Evolutionary conservation across 1,140 invertebrate genomes (phyloP).

Genomic region (Triops cancriformis): DNA sequence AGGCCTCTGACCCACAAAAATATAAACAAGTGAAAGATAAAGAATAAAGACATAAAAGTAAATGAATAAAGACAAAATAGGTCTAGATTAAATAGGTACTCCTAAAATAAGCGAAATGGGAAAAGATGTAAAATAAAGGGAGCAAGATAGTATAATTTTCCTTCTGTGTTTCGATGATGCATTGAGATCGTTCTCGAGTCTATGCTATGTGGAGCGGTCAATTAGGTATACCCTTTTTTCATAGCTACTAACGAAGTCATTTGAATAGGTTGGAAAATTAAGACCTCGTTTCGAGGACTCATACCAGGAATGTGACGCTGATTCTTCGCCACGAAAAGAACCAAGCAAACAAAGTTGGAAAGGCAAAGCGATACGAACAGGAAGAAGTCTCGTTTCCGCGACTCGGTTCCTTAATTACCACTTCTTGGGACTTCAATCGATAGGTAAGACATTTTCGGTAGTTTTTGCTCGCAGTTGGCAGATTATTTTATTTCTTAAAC

Average conservation of each 20-base stretch:
- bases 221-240: conserved; percentile 20
- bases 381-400: conserved; percentile 56
- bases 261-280: conserved; percentile 28
- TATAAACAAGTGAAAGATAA: too few species aligned
- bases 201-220: not conserved
- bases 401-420: conserved; percentile 65
- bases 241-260: conserved; percentile 28
- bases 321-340: conserved; percentile 37
- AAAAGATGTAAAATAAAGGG: too few species aligned
- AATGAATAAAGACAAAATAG: too few species aligned
- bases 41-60: too few species aligned
- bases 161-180: too few species aligned
- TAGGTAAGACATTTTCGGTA: conserved; percentile 19
- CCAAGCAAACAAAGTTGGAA: conserved; percentile 41
- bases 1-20: too few species aligned
- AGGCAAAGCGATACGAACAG: conserved; percentile 47
- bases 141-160: too few species aligned
- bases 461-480: not conserved
- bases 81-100: too few species aligned
- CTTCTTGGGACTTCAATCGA: conserved; percentile 54
- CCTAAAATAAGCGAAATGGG: too few species aligned
- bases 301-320: not conserved
- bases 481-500: not conserved
- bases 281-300: conserved; percentile 26
- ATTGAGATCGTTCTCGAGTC: too few species aligned